These are phyloP conservation scores for Circaetus cinerascens DNA, from an alignment of 2,113 vertebrate genomes.

Conservation along the genomic window DNA sequence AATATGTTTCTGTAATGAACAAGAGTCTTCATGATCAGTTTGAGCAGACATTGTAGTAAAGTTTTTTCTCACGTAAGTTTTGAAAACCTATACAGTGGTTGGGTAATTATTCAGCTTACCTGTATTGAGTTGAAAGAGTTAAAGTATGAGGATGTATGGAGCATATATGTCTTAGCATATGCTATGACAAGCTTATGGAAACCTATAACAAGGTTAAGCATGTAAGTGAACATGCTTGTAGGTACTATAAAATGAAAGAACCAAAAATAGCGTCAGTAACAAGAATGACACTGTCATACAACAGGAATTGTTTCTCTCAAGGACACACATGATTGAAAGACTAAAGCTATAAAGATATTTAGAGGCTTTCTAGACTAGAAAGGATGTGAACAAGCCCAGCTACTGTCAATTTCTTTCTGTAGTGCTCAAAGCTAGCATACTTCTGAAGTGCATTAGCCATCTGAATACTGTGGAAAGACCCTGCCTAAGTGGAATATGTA, in stretches of 20 bases:
- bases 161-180: neutral
- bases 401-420: neutral
- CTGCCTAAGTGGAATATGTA: neutral
- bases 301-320: neutral
- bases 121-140: neutral
- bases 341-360: neutral
- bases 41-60: neutral
- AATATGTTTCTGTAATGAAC: neutral
- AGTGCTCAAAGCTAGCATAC: neutral
- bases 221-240: neutral
- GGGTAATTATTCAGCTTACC: neutral
- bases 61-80: neutral
- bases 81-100: neutral
- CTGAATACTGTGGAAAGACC: neutral
- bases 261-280: neutral
- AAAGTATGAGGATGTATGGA: neutral
- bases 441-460: neutral
- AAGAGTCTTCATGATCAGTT: neutral
- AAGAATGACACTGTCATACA: neutral
- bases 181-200: neutral
- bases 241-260: neutral
- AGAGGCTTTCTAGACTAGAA: neutral
- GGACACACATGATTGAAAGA: neutral
- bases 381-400: neutral
- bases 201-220: neutral